phyloP scores from a whole-genome alignment of 2,888 invertebrate species.

The Boloria selene region DNA sequence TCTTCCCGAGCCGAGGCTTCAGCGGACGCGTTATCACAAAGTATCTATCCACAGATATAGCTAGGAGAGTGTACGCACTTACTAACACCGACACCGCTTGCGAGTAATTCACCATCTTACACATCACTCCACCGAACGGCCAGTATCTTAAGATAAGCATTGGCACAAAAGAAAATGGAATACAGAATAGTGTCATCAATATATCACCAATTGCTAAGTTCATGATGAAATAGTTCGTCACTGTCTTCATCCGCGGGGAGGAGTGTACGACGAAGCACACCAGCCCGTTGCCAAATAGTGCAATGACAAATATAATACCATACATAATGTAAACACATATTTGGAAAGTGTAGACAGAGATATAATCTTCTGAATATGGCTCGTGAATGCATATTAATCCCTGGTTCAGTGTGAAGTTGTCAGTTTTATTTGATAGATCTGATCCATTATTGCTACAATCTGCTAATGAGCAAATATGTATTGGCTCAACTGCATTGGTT shows the following conservation, averaged over 20 bases:
- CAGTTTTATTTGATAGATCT: conserved; percentile 25
- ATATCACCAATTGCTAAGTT: conserved; percentile 95
- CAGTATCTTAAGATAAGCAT: conserved; percentile 91
- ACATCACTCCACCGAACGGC: conserved; percentile 93
- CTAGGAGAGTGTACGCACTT: conserved; percentile 94
- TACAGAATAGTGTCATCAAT: conserved; percentile 93
- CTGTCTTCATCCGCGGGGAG: conserved; percentile 93
- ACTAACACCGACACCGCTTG: conserved; percentile 91
- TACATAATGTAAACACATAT: conserved; percentile 87
- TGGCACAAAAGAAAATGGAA: conserved; percentile 94
- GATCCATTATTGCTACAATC: conserved; percentile 18
- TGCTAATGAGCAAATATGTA: conserved; percentile 14
- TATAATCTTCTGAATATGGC: conserved; percentile 62
- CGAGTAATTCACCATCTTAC: conserved; percentile 89
- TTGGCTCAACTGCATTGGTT: conserved; percentile 3
- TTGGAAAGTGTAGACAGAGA: conserved; percentile 81
- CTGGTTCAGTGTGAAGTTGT: conserved; percentile 27
- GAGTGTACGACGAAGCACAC: conserved; percentile 94
- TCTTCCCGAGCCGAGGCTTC: conserved; percentile 89
- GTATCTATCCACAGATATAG: conserved; percentile 94
- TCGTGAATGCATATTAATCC: conserved; percentile 33
- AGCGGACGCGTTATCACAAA: conserved; percentile 95
- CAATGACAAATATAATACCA: conserved; percentile 86
- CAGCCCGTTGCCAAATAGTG: conserved; percentile 87
- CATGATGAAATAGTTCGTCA: conserved; percentile 95